Conservation (phyloP, 35 echinoderm and acorn worm species). For the Apostichopus japonicus region DNA sequence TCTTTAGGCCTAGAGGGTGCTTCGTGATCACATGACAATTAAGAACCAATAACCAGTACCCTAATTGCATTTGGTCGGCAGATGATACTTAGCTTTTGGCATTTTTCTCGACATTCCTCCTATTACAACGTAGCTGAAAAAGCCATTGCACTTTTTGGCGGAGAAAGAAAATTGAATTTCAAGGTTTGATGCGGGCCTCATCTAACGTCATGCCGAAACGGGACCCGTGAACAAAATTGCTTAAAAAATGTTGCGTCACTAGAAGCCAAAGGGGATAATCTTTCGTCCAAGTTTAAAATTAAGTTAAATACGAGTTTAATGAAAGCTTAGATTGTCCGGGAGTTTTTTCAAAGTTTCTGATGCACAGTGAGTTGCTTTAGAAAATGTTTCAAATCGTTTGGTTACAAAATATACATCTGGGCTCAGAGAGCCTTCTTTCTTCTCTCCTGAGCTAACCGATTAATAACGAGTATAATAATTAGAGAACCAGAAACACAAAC, state of each 20-base stretch:
- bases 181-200: conserved; percentile 37
- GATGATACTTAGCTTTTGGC: conserved; percentile 60
- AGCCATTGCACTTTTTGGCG: conserved; percentile 55
- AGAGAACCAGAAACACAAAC: no score
- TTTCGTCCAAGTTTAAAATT: conserved; percentile 55
- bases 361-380: no score
- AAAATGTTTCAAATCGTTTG: no score
- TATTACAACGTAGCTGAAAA: conserved; percentile 18
- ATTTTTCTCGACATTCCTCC: conserved; percentile 37
- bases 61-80: conserved; percentile 60
- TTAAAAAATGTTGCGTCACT: conserved; percentile 43
- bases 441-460: no score
- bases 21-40: conserved; percentile 56
- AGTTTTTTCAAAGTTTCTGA: neutral
- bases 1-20: conserved; percentile 35
- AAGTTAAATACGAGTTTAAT: conserved; percentile 53
- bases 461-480: no score
- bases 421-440: no score
- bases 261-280: conserved; percentile 45
- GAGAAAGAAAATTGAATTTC: conserved; percentile 64
- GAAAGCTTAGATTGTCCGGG: neutral
- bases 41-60: conserved; percentile 50
- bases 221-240: conserved; percentile 43
- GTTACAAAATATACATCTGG: no score
- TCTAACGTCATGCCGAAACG: conserved; percentile 57